Evolutionary conservation across 2,888 invertebrate species (phyloP).

Genomic region (Colostygia pectinataria): DNA sequence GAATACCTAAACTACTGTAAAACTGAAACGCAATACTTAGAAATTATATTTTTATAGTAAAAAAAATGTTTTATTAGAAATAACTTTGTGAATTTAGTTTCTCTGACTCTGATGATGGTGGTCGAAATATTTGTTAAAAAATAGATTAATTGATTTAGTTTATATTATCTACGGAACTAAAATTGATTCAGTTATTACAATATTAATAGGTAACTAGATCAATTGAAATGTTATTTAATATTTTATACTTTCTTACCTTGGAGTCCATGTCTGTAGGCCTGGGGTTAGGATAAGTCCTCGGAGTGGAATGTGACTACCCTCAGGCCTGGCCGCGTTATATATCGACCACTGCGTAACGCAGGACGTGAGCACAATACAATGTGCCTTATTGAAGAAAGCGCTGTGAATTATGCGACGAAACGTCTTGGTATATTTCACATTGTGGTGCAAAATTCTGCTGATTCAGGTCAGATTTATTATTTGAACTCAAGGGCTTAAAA

Average conservation of each 20-base stretch:
- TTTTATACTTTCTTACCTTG: slow-evolving; percentile 61
- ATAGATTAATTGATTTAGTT: too few relatives aligned
- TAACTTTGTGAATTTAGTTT: too few relatives aligned
- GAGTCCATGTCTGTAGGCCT: slow-evolving; percentile 74
- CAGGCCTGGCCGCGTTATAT: slow-evolving; percentile 63
- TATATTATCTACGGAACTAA: too few relatives aligned
- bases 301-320: slow-evolving; percentile 64
- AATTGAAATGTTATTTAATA: background rate
- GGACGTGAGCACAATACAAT: slow-evolving; percentile 75
- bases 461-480: slow-evolving; percentile 36
- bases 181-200: too few relatives aligned
- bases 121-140: too few relatives aligned
- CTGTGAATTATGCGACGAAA: slow-evolving; percentile 59
- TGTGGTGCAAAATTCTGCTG: slow-evolving; percentile 17
- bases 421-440: slow-evolving; percentile 56
- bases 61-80: too few relatives aligned
- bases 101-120: too few relatives aligned
- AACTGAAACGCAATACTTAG: too few relatives aligned
- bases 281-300: slow-evolving; percentile 64
- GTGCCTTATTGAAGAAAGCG: slow-evolving; percentile 75
- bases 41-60: too few relatives aligned
- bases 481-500: too few relatives aligned
- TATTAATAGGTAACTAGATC: background rate
- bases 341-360: slow-evolving; percentile 67
- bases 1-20: too few relatives aligned